Percentiles rank a stretch among this genome's conserved stretches.
phyloP scores from a whole-genome alignment of 2,113 vertebrate genomes.

The Alectura lathami region DNA sequence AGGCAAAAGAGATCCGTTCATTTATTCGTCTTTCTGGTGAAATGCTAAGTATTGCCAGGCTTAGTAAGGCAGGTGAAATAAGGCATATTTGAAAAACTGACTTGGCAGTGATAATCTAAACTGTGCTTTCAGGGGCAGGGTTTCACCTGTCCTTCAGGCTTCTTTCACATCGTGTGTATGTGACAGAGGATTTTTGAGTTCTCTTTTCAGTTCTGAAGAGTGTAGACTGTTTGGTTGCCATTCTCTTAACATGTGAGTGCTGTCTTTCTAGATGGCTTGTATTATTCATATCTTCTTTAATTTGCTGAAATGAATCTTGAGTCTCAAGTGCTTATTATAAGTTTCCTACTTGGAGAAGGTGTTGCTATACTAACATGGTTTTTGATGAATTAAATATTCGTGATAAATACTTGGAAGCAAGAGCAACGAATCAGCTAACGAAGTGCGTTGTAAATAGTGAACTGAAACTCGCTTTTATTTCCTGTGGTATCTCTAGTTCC shows the following conservation, averaged over 20 bases:
- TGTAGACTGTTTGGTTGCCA: background rate
- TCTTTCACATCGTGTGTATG: background rate
- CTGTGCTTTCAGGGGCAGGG: background rate
- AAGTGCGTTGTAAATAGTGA: background rate
- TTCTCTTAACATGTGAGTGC: background rate
- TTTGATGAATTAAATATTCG: background rate
- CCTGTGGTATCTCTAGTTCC: background rate
- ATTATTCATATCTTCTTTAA: background rate
- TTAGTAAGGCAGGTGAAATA: background rate
- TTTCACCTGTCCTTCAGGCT: background rate
- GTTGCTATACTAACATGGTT: background rate
- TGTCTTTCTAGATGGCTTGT: accelerated
- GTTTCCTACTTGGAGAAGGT: background rate
- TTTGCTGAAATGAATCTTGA: background rate
- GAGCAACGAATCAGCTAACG: background rate
- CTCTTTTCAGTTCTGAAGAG: background rate
- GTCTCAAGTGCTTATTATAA: background rate
- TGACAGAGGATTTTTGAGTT: background rate
- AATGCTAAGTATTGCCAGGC: background rate
- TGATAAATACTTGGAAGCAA: background rate
- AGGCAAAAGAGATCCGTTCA: background rate
- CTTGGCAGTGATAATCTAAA: background rate
- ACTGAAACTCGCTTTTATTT: background rate
- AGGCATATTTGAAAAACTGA: background rate
- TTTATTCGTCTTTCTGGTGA: background rate